Percentiles rank a stretch among this genome's conserved stretches.
phyloP scores from a whole-genome alignment of 2,888 invertebrate genomes.

The Lucinisca nassula region DNA sequence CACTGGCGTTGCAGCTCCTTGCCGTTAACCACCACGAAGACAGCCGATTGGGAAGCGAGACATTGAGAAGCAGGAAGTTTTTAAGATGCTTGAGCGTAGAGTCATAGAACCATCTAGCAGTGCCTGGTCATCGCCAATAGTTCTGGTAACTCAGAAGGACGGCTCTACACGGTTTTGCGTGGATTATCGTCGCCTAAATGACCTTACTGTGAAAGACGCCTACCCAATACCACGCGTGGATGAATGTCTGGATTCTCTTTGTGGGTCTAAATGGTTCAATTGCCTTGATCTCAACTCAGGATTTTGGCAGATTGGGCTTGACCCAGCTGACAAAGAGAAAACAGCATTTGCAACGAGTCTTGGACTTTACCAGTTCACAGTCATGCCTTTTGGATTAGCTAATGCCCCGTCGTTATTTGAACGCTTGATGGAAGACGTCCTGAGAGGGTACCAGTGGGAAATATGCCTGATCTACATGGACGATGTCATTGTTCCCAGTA shows the following conservation, averaged over 20 bases:
- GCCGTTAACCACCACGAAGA: too few species aligned
- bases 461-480: background rate
- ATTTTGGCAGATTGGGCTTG: conserved; percentile 47
- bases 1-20: too few species aligned
- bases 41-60: too few species aligned
- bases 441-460: background rate
- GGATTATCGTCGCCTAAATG: too few species aligned
- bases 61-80: too few species aligned
- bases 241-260: conserved; percentile 53
- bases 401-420: conserved; percentile 59
- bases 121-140: too few species aligned
- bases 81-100: conserved; percentile 42
- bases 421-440: background rate
- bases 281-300: conserved; percentile 45
- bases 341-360: conserved; percentile 48
- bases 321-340: conserved; percentile 34
- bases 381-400: conserved; percentile 48
- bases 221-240: conserved; percentile 61
- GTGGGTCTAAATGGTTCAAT: conserved; percentile 39
- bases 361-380: conserved; percentile 40
- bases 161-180: conserved; percentile 16
- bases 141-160: conserved; percentile 59
- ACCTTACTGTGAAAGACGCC: too few species aligned
- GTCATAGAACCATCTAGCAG: too few species aligned
- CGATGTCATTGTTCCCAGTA: background rate